Conservation (phyloP, 2,797 vertebrate genomes). For the Pantherophis alleghaniensis region DNA sequence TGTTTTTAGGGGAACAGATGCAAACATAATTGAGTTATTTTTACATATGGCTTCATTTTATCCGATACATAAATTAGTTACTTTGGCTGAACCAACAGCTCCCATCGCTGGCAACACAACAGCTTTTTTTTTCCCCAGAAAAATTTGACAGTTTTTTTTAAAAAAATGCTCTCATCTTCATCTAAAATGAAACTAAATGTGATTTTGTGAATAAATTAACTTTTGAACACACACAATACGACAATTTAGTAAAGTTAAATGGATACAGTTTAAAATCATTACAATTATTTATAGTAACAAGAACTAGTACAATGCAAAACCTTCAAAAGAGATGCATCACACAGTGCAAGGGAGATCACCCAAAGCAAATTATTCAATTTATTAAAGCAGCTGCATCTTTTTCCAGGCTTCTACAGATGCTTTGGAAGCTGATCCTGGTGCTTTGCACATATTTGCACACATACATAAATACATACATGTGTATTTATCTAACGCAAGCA, state of each 20-base stretch:
- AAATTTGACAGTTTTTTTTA: not conserved
- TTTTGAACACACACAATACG: not conserved
- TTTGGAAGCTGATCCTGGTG: too few species aligned
- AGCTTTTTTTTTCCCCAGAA: not conserved
- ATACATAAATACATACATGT: not conserved
- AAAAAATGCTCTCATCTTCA: not conserved
- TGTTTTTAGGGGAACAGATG: constrained; percentile 5
- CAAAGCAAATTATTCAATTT: not conserved
- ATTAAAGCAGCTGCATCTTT: not conserved
- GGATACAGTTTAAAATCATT: not conserved
- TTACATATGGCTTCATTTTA: not conserved
- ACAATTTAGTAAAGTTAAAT: not conserved
- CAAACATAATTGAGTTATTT: not conserved
- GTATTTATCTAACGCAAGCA: not conserved
- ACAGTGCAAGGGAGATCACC: not conserved
- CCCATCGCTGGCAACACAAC: not conserved
- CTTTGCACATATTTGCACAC: too few species aligned
- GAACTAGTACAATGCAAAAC: not conserved
- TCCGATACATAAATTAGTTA: not conserved
- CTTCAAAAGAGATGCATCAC: not conserved
- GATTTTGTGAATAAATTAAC: not conserved
- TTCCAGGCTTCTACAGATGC: too few species aligned
- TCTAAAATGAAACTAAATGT: accelerated
- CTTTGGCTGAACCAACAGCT: not conserved
- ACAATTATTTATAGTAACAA: not conserved